Evolutionary conservation across 2,797 vertebrate genomes (phyloP), one percentile per base, ranked within the genome.

Genomic region (Pipistrellus pipistrellus): DNA sequence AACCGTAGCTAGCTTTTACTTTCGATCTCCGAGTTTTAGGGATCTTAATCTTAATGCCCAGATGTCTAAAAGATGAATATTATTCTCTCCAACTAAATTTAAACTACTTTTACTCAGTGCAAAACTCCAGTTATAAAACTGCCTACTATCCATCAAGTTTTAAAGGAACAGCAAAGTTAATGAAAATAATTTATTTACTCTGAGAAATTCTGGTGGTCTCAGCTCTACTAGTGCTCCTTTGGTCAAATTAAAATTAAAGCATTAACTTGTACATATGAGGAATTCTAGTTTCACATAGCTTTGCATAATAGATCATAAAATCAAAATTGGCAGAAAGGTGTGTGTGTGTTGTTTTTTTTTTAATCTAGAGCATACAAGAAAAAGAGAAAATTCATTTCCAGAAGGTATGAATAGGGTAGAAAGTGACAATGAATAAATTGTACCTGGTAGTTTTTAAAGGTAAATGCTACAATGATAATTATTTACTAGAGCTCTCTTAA

Each of bases 1-100:
- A 84, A 72, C 0, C 76, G 30, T 1, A 46, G n/a, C 53, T 78
- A 9, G 1, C 0, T 96, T 97, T 96, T 95, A 72, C 91, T 82
- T 59, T 72, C 44, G 57, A 41, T 44, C 30, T 83, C 93, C 53
- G 25, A 62, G 2, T 15, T 90, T 94, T 88, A 89, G 0, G 44
- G 2, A 95, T 94, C 38, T 92, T 85, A 21, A 23, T 91, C 8
- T 71, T 30, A 78, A 44, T 80, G 92, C 80, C 8, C 71, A 6
- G 27, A 1, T 13, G 4, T 80, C n/a, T 4, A 76, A 86, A 55
- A 71, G 73, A 68, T 41, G 13, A 59, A 35, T 20, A 32, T 35
- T 48, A 20, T 68, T 78, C 14, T 72, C 14, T 89, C 10, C 46
- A 59, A 41, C 53, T 75, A 72, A 48, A 64, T 72, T 62, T 88